Base-by-base conservation (phyloP, 2,888 invertebrate species). In the Eustalomyia histrio region DNA sequence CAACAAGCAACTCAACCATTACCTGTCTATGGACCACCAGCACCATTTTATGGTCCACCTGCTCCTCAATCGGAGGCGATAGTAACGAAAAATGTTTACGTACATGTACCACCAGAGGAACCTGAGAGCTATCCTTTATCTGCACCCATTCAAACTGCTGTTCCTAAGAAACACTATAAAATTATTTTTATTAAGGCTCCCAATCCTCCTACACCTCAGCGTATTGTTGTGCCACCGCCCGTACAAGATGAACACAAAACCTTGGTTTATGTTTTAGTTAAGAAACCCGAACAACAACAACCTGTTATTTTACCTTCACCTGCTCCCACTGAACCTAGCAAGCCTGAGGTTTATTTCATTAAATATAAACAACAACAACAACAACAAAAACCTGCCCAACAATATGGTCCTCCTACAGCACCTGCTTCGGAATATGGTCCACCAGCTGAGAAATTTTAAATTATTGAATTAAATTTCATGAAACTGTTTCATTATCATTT, bases 311-410 rank as follows among this genome's bases (percentile, higher is more conserved):
- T 96, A 84, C 96, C 96, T 1, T 94, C 95, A 12, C 94, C 95
- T 3, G 94, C 94, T 58, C 95, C 96, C 55, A 96, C 96, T 47
- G 96, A 96, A 88, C 96, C 96, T 60, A 94, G 95, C 92, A 96
- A 96, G 90, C 96, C 96, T 7, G 96, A 96, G 92, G 96, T 96
- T 69, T 96, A 96, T 92, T 96, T 96, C 92, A 96, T 96, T 92
- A 94, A 96, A 92, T 97, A 96, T 84, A 90, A 90, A 83, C 89
- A 88, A 78, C 89, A 88, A 60, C 86, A 90, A 83, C 89, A 88
- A 78, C 89, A 88, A 60, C 86, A 85, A 17, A 88, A 89, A 72
- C 90, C 90, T 18, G 86, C 88, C 9, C 85, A 87, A 61, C 88
- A 89, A 71, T 90, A 90, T 33, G 90, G 90, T 2, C 89, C 90